A percentile compares a stretch with the other conserved stretches of the same genome.
phyloP scores from a whole-genome alignment of 2,113 vertebrate species.

The Puma concolor region DNA sequence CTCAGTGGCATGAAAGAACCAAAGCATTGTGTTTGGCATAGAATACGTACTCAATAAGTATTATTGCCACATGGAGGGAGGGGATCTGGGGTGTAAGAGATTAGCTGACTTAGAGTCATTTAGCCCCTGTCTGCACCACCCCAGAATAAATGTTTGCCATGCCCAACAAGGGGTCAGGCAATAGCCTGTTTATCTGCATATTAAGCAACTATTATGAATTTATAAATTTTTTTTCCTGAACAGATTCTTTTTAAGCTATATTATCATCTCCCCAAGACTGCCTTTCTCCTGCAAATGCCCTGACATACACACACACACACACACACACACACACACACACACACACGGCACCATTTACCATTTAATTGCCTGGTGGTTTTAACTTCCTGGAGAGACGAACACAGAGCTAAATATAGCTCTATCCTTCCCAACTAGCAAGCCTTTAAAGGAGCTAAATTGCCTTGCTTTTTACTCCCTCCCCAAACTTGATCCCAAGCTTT shows the following conservation, averaged over 20 bases:
- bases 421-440: background rate
- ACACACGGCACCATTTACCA: background rate
- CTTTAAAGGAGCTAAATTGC: constrained; percentile 54
- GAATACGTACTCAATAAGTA: background rate
- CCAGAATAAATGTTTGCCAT: background rate
- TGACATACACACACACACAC: background rate
- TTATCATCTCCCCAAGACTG: background rate
- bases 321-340: background rate
- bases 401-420: constrained; percentile 2
- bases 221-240: background rate
- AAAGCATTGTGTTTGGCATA: background rate
- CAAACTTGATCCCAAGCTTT: constrained; percentile 51
- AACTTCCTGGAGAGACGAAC: background rate
- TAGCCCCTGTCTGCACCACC: background rate
- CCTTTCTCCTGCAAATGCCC: background rate
- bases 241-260: background rate
- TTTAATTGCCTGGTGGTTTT: constrained; percentile 35
- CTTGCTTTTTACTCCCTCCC: background rate
- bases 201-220: background rate
- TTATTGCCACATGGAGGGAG: background rate
- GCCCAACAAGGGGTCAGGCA: background rate
- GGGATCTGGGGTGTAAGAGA: background rate
- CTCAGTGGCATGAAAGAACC: background rate
- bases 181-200: background rate
- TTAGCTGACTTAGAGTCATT: background rate